Evolutionary conservation across 2,888 invertebrate species (phyloP).

Genomic region (Aleiodes leptofemur): DNA sequence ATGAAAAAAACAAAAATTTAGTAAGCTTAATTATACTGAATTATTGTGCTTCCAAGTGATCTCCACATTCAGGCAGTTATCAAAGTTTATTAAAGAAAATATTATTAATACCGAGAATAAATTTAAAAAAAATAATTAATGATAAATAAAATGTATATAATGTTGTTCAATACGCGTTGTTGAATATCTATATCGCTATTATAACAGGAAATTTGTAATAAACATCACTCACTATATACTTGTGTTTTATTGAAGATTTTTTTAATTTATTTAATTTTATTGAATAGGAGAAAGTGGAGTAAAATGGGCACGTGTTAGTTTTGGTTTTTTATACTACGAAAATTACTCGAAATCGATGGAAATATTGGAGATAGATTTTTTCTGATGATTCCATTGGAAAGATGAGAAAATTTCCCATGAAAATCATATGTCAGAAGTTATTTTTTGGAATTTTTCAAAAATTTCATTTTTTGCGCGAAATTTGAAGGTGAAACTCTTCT

Average conservation of each 20-base stretch:
- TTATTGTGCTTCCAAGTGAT: slow-evolving; percentile 53
- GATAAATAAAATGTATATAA: slow-evolving; percentile 19
- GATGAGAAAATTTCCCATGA: no score
- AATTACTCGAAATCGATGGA: no score
- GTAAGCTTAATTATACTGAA: not conserved
- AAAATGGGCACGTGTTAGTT: no score
- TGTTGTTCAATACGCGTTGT: slow-evolving; percentile 44
- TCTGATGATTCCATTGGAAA: no score
- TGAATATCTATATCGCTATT: slow-evolving; percentile 49
- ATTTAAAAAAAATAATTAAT: slow-evolving; percentile 5
- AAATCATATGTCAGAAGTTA: no score
- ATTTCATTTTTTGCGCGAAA: no score
- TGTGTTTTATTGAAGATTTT: not conserved
- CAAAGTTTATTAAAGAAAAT: slow-evolving; percentile 18
- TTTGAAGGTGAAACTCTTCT: no score
- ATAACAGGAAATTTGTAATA: slow-evolving; percentile 47
- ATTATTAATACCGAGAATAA: not conserved
- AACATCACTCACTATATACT: slow-evolving; percentile 27
- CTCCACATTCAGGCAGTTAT: slow-evolving; percentile 42
- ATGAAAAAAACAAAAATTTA: not conserved
- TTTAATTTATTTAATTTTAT: not conserved
- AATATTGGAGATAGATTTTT: no score
- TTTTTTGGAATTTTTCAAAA: no score
- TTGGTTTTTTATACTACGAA: no score
- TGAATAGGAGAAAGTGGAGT: no score